Conservation (phyloP, 2,797 vertebrate species). For the Poecilia picta region DNA sequence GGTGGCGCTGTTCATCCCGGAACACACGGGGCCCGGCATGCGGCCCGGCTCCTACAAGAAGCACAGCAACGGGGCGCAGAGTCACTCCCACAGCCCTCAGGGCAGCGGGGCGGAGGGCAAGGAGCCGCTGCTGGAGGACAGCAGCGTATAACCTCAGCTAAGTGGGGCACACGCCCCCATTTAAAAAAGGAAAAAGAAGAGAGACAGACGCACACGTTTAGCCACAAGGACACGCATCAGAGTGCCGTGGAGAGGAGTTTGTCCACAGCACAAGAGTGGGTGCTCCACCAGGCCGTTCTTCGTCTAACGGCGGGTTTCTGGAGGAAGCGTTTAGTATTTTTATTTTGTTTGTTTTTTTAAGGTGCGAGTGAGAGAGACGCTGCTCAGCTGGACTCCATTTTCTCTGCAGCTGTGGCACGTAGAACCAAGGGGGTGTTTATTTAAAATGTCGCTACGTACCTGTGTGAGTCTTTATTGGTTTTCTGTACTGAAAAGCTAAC, state of each 20-base stretch:
- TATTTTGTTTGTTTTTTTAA: neutral
- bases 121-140: conserved; percentile 90
- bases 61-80: conserved; percentile 88
- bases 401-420: conserved; percentile 45
- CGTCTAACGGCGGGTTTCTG: conserved; percentile 37
- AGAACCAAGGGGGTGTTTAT: conserved; percentile 42
- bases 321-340: conserved; percentile 40
- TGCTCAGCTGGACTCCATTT: conserved; percentile 59
- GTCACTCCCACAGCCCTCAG: conserved; percentile 86
- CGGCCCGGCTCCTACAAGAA: conserved; percentile 89
- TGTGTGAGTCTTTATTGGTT: conserved; percentile 58
- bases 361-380: conserved; percentile 28
- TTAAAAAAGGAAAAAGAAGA: conserved; percentile 27
- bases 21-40: conserved; percentile 84
- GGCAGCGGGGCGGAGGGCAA: conserved; percentile 85
- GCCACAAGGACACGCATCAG: conserved; percentile 54
- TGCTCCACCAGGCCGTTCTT: conserved; percentile 48
- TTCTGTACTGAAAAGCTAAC: conserved; percentile 46
- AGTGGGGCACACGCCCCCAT: conserved; percentile 48
- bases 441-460: conserved; percentile 65
- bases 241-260: conserved; percentile 49
- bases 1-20: conserved; percentile 90
- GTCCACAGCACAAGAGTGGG: conserved; percentile 66
- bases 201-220: conserved; percentile 50
- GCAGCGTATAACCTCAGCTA: conserved; percentile 85